A percentile compares a stretch with the other conserved stretches of the same genome.
Evolutionary conservation across 2,113 vertebrate genomes (phyloP).

Genomic region (Engraulis encrasicolus): DNA sequence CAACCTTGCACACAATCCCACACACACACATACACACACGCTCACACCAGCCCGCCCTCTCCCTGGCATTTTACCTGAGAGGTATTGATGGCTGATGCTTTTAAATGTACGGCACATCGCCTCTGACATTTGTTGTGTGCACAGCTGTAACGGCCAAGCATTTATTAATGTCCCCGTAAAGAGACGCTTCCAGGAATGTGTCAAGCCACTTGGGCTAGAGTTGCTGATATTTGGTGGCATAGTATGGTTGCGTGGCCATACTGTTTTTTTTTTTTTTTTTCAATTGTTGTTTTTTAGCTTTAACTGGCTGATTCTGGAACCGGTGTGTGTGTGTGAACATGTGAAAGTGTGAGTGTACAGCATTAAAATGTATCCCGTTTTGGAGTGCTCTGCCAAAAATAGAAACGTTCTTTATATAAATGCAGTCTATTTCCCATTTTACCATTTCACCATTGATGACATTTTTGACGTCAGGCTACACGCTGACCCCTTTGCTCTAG

Average conservation of each 20-base stretch:
- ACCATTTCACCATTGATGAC: too few relatives aligned
- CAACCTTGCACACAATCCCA: not conserved
- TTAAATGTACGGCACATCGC: conserved; percentile 34
- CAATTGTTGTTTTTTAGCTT: not conserved
- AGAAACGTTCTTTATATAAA: too few relatives aligned
- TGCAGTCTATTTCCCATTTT: too few relatives aligned
- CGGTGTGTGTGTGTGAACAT: too few relatives aligned
- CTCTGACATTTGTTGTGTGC: conserved; percentile 25
- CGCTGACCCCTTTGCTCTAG: not conserved
- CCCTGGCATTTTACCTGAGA: conserved; percentile 35
- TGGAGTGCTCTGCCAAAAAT: too few relatives aligned
- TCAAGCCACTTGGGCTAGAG: not conserved
- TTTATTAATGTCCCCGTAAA: conserved; percentile 32
- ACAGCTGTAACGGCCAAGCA: conserved; percentile 9
- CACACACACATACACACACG: too few relatives aligned
- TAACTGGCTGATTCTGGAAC: too few relatives aligned
- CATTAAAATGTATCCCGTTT: too few relatives aligned
- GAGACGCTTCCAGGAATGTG: not conserved
- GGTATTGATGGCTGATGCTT: conserved; percentile 31
- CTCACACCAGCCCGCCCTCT: conserved; percentile 32
- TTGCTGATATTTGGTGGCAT: not conserved
- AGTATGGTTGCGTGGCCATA: not conserved
- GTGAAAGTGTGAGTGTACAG: too few relatives aligned
- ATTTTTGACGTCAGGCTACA: not conserved
- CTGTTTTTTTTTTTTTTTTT: not conserved